phyloP scores from a whole-genome alignment of 2,888 invertebrate genomes.

The Cataglyphis livida region DNA sequence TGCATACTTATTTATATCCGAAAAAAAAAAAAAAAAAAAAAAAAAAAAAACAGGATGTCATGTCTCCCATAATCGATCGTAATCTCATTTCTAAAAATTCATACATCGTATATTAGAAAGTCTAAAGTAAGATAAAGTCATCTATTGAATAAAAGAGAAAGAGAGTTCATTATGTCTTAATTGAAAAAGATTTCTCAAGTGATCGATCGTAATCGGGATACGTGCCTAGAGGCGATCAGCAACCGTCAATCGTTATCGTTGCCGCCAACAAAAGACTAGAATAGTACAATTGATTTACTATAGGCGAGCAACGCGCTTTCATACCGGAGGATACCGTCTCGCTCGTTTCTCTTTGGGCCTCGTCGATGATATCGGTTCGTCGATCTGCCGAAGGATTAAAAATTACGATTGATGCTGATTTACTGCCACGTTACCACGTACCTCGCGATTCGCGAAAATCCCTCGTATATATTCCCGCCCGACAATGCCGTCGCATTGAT shows the following conservation, averaged over 20 bases:
- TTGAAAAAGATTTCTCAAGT: conserved; percentile 45
- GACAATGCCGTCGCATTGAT: conserved; percentile 73
- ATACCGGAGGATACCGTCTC: conserved; percentile 55
- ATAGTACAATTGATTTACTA: conserved; percentile 77
- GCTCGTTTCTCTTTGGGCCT: conserved; percentile 79
- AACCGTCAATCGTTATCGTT: conserved; percentile 63
- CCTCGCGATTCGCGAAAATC: conserved; percentile 70
- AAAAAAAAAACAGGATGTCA: no score
- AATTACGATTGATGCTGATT: conserved; percentile 82
- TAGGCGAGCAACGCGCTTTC: conserved; percentile 69
- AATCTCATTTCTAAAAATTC: neutral
- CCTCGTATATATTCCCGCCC: conserved; percentile 61
- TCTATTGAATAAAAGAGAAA: neutral
- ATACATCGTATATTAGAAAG: neutral
- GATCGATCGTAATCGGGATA: conserved; percentile 34
- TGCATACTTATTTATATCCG: neutral
- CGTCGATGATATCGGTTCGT: conserved; percentile 68
- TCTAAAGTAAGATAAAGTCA: conserved; percentile 6
- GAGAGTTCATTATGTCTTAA: conserved; percentile 6
- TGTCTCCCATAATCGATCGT: neutral
- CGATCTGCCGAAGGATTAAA: conserved; percentile 78
- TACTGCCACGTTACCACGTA: conserved; percentile 63
- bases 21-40: neutral
- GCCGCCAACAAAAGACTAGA: conserved; percentile 75
- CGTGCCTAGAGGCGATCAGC: conserved; percentile 17